Evolutionary conservation across 2,888 invertebrate species (phyloP).

Genomic region (Limnephilus auricula): DNA sequence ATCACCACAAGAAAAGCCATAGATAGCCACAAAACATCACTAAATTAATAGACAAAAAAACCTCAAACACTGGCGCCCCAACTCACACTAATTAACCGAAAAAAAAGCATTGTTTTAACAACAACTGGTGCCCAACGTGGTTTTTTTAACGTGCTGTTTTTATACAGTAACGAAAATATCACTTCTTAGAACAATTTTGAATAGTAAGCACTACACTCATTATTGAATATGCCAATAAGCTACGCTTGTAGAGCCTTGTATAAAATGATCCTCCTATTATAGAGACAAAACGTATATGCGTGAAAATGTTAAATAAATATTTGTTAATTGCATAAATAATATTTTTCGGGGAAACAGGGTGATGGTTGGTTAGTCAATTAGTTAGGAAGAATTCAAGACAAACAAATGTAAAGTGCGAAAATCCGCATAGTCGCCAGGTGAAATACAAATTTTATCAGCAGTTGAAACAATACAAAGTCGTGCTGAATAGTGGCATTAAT

Average conservation of each 20-base stretch:
- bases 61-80: background rate
- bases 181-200: too few relatives aligned
- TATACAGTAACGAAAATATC: too few relatives aligned
- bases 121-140: too few relatives aligned
- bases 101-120: too few relatives aligned
- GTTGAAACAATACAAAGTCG: conserved; percentile 7
- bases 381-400: background rate
- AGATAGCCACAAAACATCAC: background rate
- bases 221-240: too few relatives aligned
- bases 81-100: background rate
- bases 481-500: background rate
- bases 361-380: too few relatives aligned
- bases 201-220: too few relatives aligned
- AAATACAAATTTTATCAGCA: background rate
- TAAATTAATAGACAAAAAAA: background rate
- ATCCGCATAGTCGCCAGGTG: background rate
- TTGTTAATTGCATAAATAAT: too few relatives aligned
- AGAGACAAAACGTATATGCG: background rate
- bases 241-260: background rate
- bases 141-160: too few relatives aligned
- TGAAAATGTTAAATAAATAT: too few relatives aligned
- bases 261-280: background rate
- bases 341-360: too few relatives aligned
- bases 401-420: background rate
- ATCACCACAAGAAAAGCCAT: background rate